Base-by-base conservation (phyloP, 1,140 invertebrate species). In the Drosophila kanapiae region DNA sequence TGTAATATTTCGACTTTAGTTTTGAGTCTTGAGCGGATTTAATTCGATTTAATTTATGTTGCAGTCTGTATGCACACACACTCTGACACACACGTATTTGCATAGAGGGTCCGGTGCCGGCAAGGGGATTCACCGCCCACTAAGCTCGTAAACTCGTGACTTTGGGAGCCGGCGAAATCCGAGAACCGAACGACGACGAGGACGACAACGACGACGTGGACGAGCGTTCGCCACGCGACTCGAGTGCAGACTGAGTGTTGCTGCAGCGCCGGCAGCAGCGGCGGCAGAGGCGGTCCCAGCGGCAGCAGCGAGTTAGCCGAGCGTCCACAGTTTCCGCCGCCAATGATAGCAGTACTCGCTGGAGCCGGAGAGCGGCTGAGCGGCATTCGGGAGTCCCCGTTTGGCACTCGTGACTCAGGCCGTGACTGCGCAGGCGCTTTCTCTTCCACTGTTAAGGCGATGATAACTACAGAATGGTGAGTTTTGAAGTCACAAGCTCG, bases 11-110 rank as follows among this genome's bases (percentile, higher is more conserved):
- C 48, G 77, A 75, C 80, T 88, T 90, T 58, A 79, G 70, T 74
- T 74, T 75, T 58, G 59, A 75, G 42, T 84, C 75, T 81, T 79
- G 40, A 56, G 70, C 56, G 70, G 60, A 81, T 85, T 85, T 85
- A 68, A 88, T 75, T 78, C 62, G 78, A 79, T 80, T 90, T 88
- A 83, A 87, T 87, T 80, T 74, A 87, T 88, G 77, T 79, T 72
- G 54, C 74, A 77, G 77, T 77, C 76, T 60, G 40, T 57, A 56
- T 40, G 54, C 81, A 71, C 61, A 67, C 42, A 8, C 42, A 43
- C 16, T 4, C 42, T 76, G 64, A 63, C 33, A 54, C 16, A 23
- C 33, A 80, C 65, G 61, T 71, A 78, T 82, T 86, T 78, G 72
- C 75, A 82, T 82, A 65, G 62, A 38, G 27, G 31, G 9, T 27